These are phyloP conservation scores for Notarius lentiginosus DNA, from an alignment of 2,113 vertebrate genomes.

Conservation along the genomic window DNA sequence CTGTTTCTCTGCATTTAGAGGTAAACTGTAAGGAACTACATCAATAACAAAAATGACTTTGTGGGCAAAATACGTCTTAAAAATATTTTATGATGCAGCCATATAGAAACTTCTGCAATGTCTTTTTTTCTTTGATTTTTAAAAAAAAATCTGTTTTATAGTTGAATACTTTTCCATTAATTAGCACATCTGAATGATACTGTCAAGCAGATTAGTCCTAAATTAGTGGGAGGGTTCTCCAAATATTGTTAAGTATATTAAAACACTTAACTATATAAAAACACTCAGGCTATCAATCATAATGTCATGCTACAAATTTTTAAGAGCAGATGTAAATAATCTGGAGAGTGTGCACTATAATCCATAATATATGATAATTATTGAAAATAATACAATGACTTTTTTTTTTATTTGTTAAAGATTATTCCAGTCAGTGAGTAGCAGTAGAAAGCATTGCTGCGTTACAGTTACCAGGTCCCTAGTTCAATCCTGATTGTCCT, in stretches of 20 bases:
- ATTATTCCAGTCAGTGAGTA: neutral
- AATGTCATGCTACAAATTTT: neutral
- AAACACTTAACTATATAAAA: too few relatives aligned
- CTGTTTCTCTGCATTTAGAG: slow-evolving; percentile 46
- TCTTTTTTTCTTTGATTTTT: neutral
- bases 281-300: neutral
- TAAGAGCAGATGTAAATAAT: neutral
- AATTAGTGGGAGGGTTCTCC: neutral
- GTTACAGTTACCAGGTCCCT: neutral
- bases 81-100: neutral
- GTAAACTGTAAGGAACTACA: slow-evolving; percentile 36
- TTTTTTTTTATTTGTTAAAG: neutral
- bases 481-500: neutral
- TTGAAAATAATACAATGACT: neutral
- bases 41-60: slow-evolving; percentile 29
- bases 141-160: neutral
- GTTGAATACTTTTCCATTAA: neutral
- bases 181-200: neutral
- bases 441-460: neutral
- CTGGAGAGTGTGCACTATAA: neutral
- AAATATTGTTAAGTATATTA: neutral
- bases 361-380: neutral
- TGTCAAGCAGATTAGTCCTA: too few relatives aligned
- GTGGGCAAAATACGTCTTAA: neutral
- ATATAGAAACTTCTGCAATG: slow-evolving; percentile 2